Evolutionary conservation across 2,113 vertebrate genomes (phyloP), one percentile per base, ranked within the genome.

Genomic region (Candoia aspera): DNA sequence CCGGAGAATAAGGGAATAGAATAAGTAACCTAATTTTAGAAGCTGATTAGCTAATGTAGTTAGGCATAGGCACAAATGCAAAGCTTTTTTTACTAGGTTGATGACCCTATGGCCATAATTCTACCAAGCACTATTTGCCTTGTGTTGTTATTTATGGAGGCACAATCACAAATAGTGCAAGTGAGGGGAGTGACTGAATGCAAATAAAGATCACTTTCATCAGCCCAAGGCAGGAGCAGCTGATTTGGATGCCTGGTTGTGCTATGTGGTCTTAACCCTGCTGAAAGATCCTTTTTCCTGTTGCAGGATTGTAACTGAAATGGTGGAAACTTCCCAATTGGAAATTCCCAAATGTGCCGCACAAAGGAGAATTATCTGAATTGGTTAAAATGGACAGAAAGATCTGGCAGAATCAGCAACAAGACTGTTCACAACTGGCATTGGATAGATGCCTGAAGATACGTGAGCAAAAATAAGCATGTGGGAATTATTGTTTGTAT

Each of bases 221-320:
- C 53, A 33, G 88, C 2, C 6, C 59, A 12, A 90, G 73, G 93
- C 89, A 93, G 3, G n/a, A 64, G 6, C 0, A 54, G 4, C 68
- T 86, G 46, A 0, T 68, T 9, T 84, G 42, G 21, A 1, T 6
- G 2, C 64, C 0, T 33, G 0, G 46, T 21, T 15, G 19, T 17
- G 33, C 42, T 42, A 37, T 83, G 3, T 24, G 0, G 0, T 49
- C 90, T 2, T 1, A 92, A 86, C 93, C 85, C 33, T 92, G 11
- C 1, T 84, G 55, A 91, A 93, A 58, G 87, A 46, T 23, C 4
- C 79, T 93, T 94, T 91, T 49, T 8, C 6, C 49, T n/a, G 90
- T 91, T n/a, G 90, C 3, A 91, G 87, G n/a, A 17, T 2, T 0
- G 49, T 94, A 89, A 89, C 24, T 46, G 17, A 93, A 1, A 92